Evolutionary conservation across 2,888 invertebrate species (phyloP).

Genomic region (Autographa pulchrina): DNA sequence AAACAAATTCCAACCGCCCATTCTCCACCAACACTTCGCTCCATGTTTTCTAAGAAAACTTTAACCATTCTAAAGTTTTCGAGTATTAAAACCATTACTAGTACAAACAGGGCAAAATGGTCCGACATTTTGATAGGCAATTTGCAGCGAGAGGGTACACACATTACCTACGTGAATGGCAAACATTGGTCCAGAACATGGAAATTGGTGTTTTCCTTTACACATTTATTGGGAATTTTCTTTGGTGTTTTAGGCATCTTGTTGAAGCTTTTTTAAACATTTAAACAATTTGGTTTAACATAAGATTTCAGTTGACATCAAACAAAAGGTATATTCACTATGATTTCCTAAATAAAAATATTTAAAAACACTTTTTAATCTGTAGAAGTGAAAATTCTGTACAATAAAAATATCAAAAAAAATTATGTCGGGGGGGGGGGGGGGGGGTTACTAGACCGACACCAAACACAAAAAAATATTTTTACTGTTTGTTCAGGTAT

Average conservation of each 20-base stretch:
- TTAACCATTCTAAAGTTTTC: constrained; percentile 47
- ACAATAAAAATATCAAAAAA: too few species aligned
- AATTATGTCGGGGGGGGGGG: too few species aligned
- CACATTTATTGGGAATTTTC: constrained; percentile 17
- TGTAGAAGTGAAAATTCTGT: too few species aligned
- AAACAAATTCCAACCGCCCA: background rate
- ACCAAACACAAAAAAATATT: too few species aligned
- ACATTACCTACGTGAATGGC: constrained; percentile 68
- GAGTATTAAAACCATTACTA: constrained; percentile 64
- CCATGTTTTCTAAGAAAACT: constrained; percentile 24
- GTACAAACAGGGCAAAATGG: constrained; percentile 60
- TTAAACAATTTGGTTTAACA: too few species aligned
- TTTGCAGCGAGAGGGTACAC: constrained; percentile 71
- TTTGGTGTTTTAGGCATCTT: background rate
- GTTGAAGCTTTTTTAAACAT: too few species aligned
- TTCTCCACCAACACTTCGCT: background rate
- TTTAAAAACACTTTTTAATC: too few species aligned
- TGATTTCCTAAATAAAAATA: too few species aligned
- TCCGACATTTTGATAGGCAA: constrained; percentile 70
- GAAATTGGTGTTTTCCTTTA: constrained; percentile 37
- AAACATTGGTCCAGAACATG: constrained; percentile 56
- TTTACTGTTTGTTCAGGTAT: too few species aligned
- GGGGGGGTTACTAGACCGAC: too few species aligned
- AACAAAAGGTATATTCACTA: too few species aligned
- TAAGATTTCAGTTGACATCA: too few species aligned